A percentile compares a stretch with the other conserved stretches of the same genome.
phyloP scores from a whole-genome alignment of 2,797 vertebrate genomes.

The Denticeps clupeoides region DNA sequence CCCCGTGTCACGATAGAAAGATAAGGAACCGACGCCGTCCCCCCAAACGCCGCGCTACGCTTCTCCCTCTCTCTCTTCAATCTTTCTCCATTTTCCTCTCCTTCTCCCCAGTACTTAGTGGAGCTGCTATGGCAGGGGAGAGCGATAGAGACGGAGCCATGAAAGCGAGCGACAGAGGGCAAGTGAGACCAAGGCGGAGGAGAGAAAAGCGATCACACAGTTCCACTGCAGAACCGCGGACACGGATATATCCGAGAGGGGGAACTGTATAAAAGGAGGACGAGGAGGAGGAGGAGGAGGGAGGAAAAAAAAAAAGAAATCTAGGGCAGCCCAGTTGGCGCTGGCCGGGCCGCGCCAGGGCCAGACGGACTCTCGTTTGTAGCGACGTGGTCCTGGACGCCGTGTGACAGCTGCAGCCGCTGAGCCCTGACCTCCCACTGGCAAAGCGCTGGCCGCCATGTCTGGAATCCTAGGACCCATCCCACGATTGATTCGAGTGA shows the following conservation, averaged over 20 bases:
- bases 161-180: not conserved
- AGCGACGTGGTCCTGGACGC: conserved; percentile 13
- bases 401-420: conserved; percentile 19
- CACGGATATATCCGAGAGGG: no score
- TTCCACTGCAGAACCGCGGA: no score
- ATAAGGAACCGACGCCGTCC: conserved; percentile 33
- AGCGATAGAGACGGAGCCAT: not conserved
- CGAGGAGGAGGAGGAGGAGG: no score
- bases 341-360: no score
- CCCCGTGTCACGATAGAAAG: conserved; percentile 38
- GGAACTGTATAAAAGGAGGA: no score
- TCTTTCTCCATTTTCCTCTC: not conserved
- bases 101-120: not conserved
- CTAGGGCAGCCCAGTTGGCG: no score
- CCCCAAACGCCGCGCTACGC: conserved; percentile 34
- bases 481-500: conserved; percentile 37
- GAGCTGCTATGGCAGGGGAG: conserved; percentile 1
- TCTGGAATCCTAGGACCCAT: conserved; percentile 38
- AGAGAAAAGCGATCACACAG: no score
- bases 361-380: not conserved
- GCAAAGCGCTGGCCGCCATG: conserved; percentile 26
- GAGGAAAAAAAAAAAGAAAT: no score
- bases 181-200: not conserved
- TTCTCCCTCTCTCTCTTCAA: not conserved
- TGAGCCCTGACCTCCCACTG: conserved; percentile 9